phyloP scores from a whole-genome alignment of 2,113 vertebrate genomes.

The Sander vitreus region DNA sequence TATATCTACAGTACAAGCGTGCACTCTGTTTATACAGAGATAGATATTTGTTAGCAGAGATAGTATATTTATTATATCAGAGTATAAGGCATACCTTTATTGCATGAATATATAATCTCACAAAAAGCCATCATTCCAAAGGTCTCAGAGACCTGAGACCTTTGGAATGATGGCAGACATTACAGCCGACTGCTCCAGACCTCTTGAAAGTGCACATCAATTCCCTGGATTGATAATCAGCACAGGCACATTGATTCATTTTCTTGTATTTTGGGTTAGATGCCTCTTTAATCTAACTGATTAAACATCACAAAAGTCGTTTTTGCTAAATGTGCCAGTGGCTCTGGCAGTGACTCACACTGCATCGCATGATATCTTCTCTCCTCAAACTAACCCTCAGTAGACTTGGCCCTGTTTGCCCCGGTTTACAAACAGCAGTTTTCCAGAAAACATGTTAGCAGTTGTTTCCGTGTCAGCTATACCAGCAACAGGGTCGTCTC shows the following conservation, averaged over 20 bases:
- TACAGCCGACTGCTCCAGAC: background rate
- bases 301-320: background rate
- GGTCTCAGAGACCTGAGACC: no score
- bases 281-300: background rate
- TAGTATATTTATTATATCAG: background rate
- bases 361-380: background rate
- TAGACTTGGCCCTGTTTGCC: background rate
- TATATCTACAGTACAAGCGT: background rate
- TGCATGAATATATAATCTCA: background rate
- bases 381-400: background rate
- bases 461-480: slow-evolving; percentile 26
- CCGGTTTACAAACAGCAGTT: slow-evolving; percentile 28
- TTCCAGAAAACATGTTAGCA: slow-evolving; percentile 7
- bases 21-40: background rate
- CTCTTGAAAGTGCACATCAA: background rate
- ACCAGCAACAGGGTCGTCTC: slow-evolving; percentile 30
- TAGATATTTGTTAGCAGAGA: no score
- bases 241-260: background rate
- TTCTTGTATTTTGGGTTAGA: background rate
- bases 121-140: no score
- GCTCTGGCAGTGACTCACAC: background rate
- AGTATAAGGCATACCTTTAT: background rate
- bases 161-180: background rate
- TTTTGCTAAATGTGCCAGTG: background rate
- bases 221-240: background rate